phyloP scores from a whole-genome alignment of 92 coral and sea anemone genomes.

The Zoanthus gigantus region DNA sequence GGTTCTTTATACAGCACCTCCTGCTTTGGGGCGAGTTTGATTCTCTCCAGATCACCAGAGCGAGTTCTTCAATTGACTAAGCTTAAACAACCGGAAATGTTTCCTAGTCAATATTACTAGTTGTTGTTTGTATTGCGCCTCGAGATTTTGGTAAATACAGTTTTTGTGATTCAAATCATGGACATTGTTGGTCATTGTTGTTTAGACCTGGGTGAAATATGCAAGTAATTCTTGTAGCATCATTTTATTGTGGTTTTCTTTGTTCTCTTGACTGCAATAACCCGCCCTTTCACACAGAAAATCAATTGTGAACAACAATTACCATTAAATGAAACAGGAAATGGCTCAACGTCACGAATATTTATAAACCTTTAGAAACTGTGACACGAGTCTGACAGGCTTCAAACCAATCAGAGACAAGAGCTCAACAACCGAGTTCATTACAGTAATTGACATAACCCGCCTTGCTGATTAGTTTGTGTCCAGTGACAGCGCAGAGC shows the following conservation, averaged over 20 bases:
- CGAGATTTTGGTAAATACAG: constrained; percentile 53
- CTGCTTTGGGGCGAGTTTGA: constrained; percentile 9
- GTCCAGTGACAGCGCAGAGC: constrained; percentile 76
- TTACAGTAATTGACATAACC: constrained; percentile 85
- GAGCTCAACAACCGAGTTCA: constrained; percentile 59
- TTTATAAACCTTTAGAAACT: constrained; percentile 63
- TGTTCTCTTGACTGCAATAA: constrained; percentile 71
- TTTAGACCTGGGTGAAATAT: constrained; percentile 72
- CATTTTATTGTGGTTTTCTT: constrained; percentile 85
- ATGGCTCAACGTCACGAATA: constrained; percentile 76
- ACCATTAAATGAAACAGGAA: constrained; percentile 87
- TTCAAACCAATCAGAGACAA: constrained; percentile 69
- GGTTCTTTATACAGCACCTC: background rate
- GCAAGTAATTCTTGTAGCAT: constrained; percentile 84
- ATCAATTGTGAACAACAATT: constrained; percentile 82
- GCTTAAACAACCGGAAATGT: constrained; percentile 76
- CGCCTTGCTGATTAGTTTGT: constrained; percentile 89
- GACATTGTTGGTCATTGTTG: constrained; percentile 65
- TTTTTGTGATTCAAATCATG: constrained; percentile 75
- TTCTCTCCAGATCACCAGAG: constrained; percentile 29
- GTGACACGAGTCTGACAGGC: constrained; percentile 81
- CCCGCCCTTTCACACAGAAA: constrained; percentile 89
- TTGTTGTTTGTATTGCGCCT: constrained; percentile 69
- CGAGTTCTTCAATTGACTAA: constrained; percentile 17
- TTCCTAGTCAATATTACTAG: constrained; percentile 55